A percentile compares a stretch with the other conserved stretches of the same genome.
phyloP scores from a whole-genome alignment of 1,140 invertebrate genomes.

The Metaphire vulgaris region DNA sequence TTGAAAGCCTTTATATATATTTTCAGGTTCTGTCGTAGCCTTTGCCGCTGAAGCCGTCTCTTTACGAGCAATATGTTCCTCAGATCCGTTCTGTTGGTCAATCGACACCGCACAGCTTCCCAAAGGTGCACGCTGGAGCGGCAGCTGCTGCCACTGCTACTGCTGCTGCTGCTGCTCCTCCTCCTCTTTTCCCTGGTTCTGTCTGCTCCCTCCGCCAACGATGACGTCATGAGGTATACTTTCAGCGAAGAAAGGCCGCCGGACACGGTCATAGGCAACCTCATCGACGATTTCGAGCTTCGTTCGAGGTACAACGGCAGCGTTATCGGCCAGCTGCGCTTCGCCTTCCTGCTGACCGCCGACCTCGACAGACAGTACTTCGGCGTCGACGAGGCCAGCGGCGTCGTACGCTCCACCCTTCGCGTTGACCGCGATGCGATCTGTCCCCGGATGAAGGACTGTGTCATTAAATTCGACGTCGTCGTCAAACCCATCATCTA shows the following conservation, averaged over 20 bases:
- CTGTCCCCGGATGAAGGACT: slow-evolving; percentile 18
- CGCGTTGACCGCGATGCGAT: slow-evolving; percentile 25
- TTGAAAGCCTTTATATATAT: too few species aligned
- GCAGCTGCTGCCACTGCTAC: neutral
- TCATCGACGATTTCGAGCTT: slow-evolving; percentile 11
- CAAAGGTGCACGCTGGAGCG: neutral
- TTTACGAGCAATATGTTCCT: too few species aligned
- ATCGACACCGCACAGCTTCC: too few species aligned
- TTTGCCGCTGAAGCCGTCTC: too few species aligned
- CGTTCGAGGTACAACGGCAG: neutral
- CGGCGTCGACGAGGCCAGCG: slow-evolving; percentile 22
- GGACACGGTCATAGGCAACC: slow-evolving; percentile 11
- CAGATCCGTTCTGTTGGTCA: too few species aligned
- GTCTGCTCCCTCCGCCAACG: neutral
- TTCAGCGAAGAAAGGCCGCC: neutral
- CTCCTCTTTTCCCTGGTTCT: neutral
- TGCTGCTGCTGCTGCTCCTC: neutral
- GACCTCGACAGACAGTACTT: slow-evolving; percentile 20
- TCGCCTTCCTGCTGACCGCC: slow-evolving; percentile 18
- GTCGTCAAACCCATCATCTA: slow-evolving; percentile 20
- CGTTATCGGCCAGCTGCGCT: slow-evolving; percentile 12
- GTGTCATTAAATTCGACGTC: slow-evolving; percentile 20
- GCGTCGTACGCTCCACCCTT: slow-evolving; percentile 16
- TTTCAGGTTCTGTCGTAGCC: too few species aligned
- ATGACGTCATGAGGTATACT: slow-evolving; percentile 16